These are phyloP conservation scores for Apocheima hispidaria DNA, from an alignment of 2,888 invertebrate genomes.

Conservation along the genomic window DNA sequence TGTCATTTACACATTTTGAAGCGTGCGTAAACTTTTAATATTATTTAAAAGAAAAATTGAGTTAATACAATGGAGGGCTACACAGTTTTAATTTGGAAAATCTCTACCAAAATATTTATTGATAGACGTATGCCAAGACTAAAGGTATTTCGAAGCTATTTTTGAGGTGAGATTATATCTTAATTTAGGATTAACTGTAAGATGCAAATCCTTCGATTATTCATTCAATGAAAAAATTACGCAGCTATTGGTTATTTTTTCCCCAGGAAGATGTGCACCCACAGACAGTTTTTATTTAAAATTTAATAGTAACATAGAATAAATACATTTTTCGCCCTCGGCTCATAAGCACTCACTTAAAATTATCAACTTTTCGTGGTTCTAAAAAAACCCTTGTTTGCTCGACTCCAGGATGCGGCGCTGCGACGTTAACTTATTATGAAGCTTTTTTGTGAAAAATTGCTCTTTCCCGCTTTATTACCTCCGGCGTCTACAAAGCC, in stretches of 20 bases:
- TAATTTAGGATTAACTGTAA: too few relatives aligned
- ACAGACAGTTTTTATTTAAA: neutral
- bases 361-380: conserved; percentile 49
- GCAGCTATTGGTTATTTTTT: neutral
- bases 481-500: neutral
- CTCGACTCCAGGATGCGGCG: conserved; percentile 27
- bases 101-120: too few relatives aligned
- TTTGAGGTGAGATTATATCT: too few relatives aligned
- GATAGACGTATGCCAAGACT: too few relatives aligned
- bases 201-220: too few relatives aligned
- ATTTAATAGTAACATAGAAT: neutral
- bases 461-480: conserved; percentile 15
- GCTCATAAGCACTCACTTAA: conserved; percentile 49
- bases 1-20: conserved; percentile 5
- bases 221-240: too few relatives aligned
- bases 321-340: conserved; percentile 19
- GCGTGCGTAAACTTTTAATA: too few relatives aligned
- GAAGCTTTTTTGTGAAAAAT: conserved; percentile 37
- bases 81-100: too few relatives aligned
- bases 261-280: neutral
- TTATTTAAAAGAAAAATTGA: too few relatives aligned
- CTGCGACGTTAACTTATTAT: conserved; percentile 46
- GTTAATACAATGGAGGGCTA: too few relatives aligned
- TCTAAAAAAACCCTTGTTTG: conserved; percentile 54
- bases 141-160: too few relatives aligned